phyloP scores from a whole-genome alignment of 2,888 invertebrate genomes.

The Scaeva pyrastri region DNA sequence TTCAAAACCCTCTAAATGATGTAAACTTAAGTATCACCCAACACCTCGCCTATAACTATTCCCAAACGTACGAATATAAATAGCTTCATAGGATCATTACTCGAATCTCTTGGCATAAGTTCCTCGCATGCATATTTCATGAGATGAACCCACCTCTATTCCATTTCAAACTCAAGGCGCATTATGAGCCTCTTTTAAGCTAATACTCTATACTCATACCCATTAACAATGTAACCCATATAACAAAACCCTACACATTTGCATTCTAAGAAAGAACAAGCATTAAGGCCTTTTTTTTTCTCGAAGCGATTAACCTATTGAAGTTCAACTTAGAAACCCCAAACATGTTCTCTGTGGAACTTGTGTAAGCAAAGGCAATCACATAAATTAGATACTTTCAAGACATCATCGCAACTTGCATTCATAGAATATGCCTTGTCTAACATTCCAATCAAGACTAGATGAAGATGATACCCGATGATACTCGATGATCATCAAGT shows the following conservation, averaged over 20 bases:
- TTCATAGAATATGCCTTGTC: constrained; percentile 19
- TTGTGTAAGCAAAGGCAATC: constrained; percentile 12
- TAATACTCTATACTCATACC: constrained; percentile 22
- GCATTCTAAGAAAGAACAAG: constrained; percentile 20
- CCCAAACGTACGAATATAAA: no score
- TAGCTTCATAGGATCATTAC: constrained; percentile 18
- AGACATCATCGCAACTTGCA: constrained; percentile 34
- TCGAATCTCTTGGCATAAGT: not conserved
- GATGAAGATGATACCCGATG: constrained; percentile 20
- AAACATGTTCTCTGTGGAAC: constrained; percentile 43
- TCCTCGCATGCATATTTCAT: constrained; percentile 31
- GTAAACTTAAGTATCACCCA: constrained; percentile 14
- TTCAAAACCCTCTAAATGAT: not conserved
- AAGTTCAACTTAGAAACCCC: constrained; percentile 42
- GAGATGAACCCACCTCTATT: constrained; percentile 36
- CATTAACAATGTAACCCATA: constrained; percentile 27
- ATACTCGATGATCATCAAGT: constrained; percentile 6
- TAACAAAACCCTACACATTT: not conserved
- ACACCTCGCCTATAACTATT: constrained; percentile 6
- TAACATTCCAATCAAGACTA: constrained; percentile 39
- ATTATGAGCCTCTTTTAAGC: constrained; percentile 1
- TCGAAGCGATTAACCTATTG: constrained; percentile 37
- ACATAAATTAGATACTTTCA: constrained; percentile 32
- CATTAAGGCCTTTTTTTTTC: not conserved
- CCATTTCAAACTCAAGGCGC: not conserved